A percentile compares a stretch with the other conserved stretches of the same genome.
These are phyloP conservation scores for Junonia oenone DNA, from an alignment of 2,888 invertebrate genomes.

Conservation along the genomic window DNA sequence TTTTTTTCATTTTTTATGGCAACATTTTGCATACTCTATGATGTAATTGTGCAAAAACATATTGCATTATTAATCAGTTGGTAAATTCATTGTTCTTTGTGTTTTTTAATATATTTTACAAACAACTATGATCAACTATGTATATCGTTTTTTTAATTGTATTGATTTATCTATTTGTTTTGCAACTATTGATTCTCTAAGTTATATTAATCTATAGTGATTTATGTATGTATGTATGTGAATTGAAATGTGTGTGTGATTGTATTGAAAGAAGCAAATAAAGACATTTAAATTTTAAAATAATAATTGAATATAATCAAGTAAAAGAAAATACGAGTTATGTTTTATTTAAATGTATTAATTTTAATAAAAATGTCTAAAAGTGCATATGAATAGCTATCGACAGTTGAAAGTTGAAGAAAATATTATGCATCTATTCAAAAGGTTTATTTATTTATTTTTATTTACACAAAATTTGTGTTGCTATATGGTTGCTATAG, in stretches of 20 bases:
- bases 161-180: neutral
- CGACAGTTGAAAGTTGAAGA: neutral
- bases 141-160: neutral
- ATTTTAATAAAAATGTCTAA: neutral
- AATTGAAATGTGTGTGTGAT: neutral
- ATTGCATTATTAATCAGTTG: neutral
- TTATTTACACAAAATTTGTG: neutral
- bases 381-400: neutral
- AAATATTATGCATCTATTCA: neutral
- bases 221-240: neutral
- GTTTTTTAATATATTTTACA: neutral
- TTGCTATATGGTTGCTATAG: no score
- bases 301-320: neutral
- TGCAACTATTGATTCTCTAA: neutral
- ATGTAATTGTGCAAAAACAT: neutral
- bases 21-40: neutral
- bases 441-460: neutral
- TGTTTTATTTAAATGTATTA: neutral
- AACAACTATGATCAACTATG: no score
- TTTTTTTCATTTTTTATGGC: neutral
- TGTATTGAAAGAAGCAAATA: neutral
- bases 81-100: neutral
- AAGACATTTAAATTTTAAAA: neutral
- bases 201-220: neutral
- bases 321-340: neutral